Conservation (phyloP, 2,888 invertebrate species). For the Sarcophaga rosellei region DNA sequence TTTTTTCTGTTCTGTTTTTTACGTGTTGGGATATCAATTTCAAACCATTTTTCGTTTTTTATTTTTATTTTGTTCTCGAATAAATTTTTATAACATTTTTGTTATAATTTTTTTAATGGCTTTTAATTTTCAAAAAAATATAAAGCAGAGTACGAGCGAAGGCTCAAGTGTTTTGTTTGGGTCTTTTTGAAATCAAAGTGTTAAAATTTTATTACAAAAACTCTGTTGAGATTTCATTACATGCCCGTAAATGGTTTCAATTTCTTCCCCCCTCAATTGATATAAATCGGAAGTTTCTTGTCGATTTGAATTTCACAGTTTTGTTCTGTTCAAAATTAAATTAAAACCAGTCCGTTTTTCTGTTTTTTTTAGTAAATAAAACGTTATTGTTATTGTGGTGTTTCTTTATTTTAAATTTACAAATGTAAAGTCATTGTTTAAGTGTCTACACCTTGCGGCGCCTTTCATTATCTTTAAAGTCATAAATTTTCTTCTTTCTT, state of each 20-base stretch:
- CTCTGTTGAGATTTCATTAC: constrained; percentile 65
- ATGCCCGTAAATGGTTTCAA: constrained; percentile 70
- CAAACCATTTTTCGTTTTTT: neutral
- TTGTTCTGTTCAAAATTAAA: constrained; percentile 2
- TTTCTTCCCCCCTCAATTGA: constrained; percentile 73
- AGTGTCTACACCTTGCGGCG: constrained; percentile 77
- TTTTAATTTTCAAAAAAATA: neutral
- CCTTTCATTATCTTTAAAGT: constrained; percentile 76
- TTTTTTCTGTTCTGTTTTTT: neutral
- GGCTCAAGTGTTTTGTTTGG: too few species aligned
- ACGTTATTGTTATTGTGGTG: constrained; percentile 36
- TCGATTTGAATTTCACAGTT: constrained; percentile 43
- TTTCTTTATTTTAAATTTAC: constrained; percentile 44
- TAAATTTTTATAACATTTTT: constrained; percentile 4
- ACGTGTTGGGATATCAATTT: constrained; percentile 28
- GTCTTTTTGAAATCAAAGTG: constrained; percentile 61
- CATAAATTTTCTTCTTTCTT: constrained; percentile 73
- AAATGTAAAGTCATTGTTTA: constrained; percentile 57
- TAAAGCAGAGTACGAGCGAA: neutral
- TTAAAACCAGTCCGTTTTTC: neutral
- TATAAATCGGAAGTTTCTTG: constrained; percentile 77
- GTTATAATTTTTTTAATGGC: neutral
- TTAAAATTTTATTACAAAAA: constrained; percentile 71
- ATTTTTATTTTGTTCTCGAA: neutral
- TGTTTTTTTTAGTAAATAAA: neutral